Base-by-base conservation (phyloP, 2,888 invertebrate genomes). In the Heliconius ethilla region DNA sequence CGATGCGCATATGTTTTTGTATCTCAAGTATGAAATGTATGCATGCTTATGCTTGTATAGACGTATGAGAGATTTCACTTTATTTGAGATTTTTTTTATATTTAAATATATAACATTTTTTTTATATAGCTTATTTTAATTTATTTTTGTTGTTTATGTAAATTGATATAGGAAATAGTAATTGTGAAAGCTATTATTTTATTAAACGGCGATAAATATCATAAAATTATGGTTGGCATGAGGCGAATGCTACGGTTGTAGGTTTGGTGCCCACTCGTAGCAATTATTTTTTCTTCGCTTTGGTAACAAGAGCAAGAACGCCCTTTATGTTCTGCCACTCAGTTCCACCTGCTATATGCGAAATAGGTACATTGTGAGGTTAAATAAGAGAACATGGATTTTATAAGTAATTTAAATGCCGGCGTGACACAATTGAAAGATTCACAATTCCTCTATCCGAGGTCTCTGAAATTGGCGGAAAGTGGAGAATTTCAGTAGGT, bases 1-100 rank as follows among this genome's bases (percentile, higher is more conserved):
- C 70, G 70, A 55, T 70, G 70, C 55, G 55, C 29, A 70, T 70
- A 29, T 70, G 25, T 70, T 55, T 70, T 70, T 33, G 27, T 55
- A 70, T 70, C 51, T 70, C 55, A 55, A 70, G 25, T 55, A 67
- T n/a, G n/a, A 40, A 40, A 67, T 25, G 37, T 33, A 37, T 67
- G 37, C 67, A 67, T n/a, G 59, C 59, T n/a, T 59, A 59, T 10
- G 59, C 59, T n/a, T 59, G 66, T 37, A 37, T 29, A 37, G 33
- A n/a, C 37, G 66, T 22, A 33, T 22, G 29, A 66, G 66, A 13
- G 66, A 40, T 67, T 13, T 29, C 29, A 29, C 29, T 11, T 67
- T n/a, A 33, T 67, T 67, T 13, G 7, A 29, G 29, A 18, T 65
- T 18, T 29, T 33, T 2, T 65, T 29, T 66, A 22, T 0, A 15